Base-by-base conservation (phyloP, 1,140 invertebrate species). In the Penaeus vannamei region DNA sequence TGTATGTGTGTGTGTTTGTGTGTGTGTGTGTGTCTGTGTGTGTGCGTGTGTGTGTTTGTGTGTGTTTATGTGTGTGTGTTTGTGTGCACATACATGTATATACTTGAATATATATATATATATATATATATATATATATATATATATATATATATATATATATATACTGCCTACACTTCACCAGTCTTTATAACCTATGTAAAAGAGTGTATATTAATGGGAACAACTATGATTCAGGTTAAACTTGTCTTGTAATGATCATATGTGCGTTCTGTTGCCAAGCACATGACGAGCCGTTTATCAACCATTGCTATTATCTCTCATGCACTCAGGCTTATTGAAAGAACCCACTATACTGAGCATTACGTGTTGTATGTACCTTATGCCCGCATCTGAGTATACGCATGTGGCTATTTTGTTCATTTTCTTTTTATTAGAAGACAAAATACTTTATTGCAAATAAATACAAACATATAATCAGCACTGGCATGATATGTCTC, bases 71-170 rank as follows among this genome's bases (percentile, higher is more conserved):
- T 53, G 36, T 23, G 20, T 53, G n/a, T 53, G 7, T 46, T 36
- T 46, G 62, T 46, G 62, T 66, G 62, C 42, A 84, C 64, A 84
- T 69, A 84, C 64, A 84, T 42, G 64, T 42, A 84, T 42, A 84
- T 64, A 84, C 46, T 64, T 60, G 19, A 59, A 32, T 22, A 32
- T 82, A 59, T 53, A 36, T 26, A 23, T 36, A 32, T 79, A 36
- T 36, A 36, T 36, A 36, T 36, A 36, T 36, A 36, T 36, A 36
- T 36, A 36, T 36, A 36, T 36, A 36, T 36, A 26, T 36, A 79
- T n/a, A 29, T 79, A 22, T n/a, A 22, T 32, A 26, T 79, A 29
- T 79, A 29, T 79, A 29, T 29, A 79, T 79, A 29, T 79, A n/a
- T 32, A 36, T 79, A 29, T 32, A 29, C 3, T 32, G 10, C 32